A percentile compares a stretch with the other conserved stretches of the same genome.
These are phyloP conservation scores for Torymus aiolomorphi DNA, from an alignment of 2,888 invertebrate species.

Conservation along the genomic window DNA sequence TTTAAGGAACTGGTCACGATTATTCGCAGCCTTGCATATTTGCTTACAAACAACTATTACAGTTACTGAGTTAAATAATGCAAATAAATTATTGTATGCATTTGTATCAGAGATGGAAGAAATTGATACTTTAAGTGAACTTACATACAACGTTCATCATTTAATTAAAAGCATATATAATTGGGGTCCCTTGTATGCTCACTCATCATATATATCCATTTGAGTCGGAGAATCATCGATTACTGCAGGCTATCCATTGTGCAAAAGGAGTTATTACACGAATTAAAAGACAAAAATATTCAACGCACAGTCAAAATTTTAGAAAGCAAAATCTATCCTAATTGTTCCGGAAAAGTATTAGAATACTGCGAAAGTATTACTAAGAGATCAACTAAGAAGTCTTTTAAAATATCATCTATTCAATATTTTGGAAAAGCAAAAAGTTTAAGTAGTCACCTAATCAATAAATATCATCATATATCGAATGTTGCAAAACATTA, in stretches of 20 bases:
- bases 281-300: not conserved
- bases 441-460: not conserved
- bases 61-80: constrained; percentile 7
- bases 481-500: not conserved
- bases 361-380: too few relatives aligned
- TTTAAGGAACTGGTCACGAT: too few relatives aligned
- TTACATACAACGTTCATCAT: constrained; percentile 51
- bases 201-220: constrained; percentile 39
- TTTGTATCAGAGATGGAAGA: constrained; percentile 10
- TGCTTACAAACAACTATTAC: constrained; percentile 2
- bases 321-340: too few relatives aligned
- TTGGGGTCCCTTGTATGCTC: constrained; percentile 27
- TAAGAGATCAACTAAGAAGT: too few relatives aligned
- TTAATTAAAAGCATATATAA: too few relatives aligned
- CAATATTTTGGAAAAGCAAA: not conserved
- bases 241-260: constrained; percentile 40
- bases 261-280: constrained; percentile 47
- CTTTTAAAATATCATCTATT: too few relatives aligned
- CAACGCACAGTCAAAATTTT: not conserved
- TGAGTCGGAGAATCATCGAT: constrained; percentile 45
- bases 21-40: constrained; percentile 40
- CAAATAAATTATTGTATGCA: constrained; percentile 8
- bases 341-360: not conserved
- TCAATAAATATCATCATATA: not conserved
- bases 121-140: constrained; percentile 11